These are phyloP conservation scores for Kryphioiulus occultus DNA, from an alignment of 2,888 invertebrate genomes.

Conservation along the genomic window DNA sequence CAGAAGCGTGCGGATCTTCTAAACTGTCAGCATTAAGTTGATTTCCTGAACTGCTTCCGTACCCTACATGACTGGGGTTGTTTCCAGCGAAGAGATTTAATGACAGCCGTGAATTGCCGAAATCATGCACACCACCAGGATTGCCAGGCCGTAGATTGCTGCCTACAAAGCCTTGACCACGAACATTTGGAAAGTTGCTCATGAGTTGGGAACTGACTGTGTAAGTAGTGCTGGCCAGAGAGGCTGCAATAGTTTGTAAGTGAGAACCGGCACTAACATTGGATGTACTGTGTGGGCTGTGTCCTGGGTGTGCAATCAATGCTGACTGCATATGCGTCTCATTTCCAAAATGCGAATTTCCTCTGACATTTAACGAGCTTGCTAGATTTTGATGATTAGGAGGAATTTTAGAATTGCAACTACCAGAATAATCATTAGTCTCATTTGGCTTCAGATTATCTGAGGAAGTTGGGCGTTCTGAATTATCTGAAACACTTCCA, in stretches of 20 bases:
- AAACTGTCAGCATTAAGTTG: constrained; percentile 10
- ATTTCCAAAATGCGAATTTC: constrained; percentile 29
- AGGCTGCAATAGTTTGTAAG: neutral
- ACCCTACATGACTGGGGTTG: constrained; percentile 14
- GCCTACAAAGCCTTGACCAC: neutral
- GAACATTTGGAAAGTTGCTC: neutral
- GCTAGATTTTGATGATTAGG: neutral
- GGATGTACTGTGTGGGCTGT: neutral
- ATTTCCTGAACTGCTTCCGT: constrained; percentile 43
- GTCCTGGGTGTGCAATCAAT: neutral
- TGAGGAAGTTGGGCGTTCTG: neutral
- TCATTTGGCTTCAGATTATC: neutral
- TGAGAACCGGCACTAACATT: neutral
- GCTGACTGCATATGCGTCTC: neutral
- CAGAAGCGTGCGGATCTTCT: neutral
- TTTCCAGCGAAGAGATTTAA: neutral
- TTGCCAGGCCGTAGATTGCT: neutral
- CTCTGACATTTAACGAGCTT: constrained; percentile 10
- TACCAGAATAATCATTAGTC: neutral
- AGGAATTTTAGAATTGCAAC: neutral
- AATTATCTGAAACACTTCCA: neutral
- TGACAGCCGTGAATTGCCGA: neutral
- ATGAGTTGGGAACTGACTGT: neutral
- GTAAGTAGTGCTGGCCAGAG: neutral
- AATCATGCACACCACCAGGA: neutral